Percentiles rank a stretch among this genome's conserved stretches.
These are phyloP conservation scores for Ochropacha duplaris DNA, from an alignment of 2,888 invertebrate genomes.

Conservation along the genomic window DNA sequence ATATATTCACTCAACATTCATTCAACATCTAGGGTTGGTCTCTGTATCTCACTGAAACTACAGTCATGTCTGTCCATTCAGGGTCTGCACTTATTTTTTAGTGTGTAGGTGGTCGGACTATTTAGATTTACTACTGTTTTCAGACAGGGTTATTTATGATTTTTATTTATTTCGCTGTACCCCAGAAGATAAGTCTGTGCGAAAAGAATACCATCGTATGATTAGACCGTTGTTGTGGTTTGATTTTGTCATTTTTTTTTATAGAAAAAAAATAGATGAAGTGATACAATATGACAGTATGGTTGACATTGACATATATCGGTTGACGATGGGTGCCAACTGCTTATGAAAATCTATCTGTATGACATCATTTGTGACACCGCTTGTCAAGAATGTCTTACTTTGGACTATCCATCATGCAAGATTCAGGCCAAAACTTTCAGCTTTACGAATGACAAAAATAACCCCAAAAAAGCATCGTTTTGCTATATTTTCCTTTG, in stretches of 20 bases:
- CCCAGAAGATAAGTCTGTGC: no score
- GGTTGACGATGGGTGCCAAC: no score
- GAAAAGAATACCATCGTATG: no score
- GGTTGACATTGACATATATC: no score
- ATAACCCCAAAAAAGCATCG: neutral
- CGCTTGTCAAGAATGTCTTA: neutral
- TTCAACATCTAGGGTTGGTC: neutral
- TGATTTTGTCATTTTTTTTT: no score
- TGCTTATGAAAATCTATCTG: neutral
- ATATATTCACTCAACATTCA: constrained; percentile 15
- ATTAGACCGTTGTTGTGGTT: no score
- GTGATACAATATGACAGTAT: no score
- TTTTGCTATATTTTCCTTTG: neutral
- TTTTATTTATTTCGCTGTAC: no score
- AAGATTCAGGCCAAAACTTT: neutral
- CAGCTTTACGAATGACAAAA: neutral
- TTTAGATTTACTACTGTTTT: no score
- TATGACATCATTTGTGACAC: neutral
- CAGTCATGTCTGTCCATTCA: neutral
- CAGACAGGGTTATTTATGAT: neutral
- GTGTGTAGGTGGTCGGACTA: neutral
- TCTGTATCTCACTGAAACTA: neutral
- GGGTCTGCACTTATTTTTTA: neutral
- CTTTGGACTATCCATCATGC: neutral
- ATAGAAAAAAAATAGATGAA: no score